Conservation (phyloP, 1,140 invertebrate genomes). For the Cydia pomonella region DNA sequence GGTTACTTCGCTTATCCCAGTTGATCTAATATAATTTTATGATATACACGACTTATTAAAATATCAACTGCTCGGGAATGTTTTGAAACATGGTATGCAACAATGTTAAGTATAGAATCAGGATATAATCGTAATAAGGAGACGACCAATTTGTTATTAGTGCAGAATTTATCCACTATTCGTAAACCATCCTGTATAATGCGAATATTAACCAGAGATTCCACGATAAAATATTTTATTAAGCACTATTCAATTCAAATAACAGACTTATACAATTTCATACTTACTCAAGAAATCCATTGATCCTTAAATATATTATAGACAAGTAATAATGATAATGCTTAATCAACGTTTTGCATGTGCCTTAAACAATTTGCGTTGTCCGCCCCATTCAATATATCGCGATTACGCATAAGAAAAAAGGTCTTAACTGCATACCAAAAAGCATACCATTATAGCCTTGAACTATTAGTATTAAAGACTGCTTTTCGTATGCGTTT, state of each 20-base stretch:
- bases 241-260: slow-evolving; percentile 10
- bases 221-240: slow-evolving; percentile 1
- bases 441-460: background rate
- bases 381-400: slow-evolving; percentile 19
- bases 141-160: background rate
- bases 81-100: no score
- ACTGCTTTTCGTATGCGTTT: background rate
- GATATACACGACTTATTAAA: no score
- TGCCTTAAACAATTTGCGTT: slow-evolving; percentile 17
- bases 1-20: no score
- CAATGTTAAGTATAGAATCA: no score
- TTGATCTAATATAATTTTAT: no score
- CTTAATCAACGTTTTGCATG: slow-evolving; percentile 17
- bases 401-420: background rate
- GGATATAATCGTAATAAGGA: no score
- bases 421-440: background rate
- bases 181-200: slow-evolving; percentile 2
- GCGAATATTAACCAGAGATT: background rate
- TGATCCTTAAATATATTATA: slow-evolving; percentile 9
- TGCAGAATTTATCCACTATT: background rate
- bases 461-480: background rate
- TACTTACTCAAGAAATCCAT: slow-evolving; percentile 10
- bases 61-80: no score
- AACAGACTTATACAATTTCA: slow-evolving; percentile 14
- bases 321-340: slow-evolving; percentile 19